These are phyloP conservation scores for Ophion ellenae DNA, from an alignment of 2,888 invertebrate genomes.

Conservation along the genomic window DNA sequence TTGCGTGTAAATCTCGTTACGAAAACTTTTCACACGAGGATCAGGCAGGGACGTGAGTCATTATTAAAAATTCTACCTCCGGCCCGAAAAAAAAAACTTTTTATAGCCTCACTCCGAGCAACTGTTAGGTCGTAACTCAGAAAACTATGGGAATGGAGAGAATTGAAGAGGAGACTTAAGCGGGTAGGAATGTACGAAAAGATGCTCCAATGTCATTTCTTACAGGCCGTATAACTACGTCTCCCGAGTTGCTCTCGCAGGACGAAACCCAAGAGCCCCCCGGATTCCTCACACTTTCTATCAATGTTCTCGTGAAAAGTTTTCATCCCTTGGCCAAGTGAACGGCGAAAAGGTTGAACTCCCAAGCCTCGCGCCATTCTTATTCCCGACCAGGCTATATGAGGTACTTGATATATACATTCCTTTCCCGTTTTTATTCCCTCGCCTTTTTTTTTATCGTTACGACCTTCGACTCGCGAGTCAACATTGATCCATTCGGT, in stretches of 20 bases:
- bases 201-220: slow-evolving; percentile 33
- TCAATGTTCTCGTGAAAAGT: slow-evolving; percentile 62
- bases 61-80: slow-evolving; percentile 31
- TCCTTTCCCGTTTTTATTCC: slow-evolving; percentile 22
- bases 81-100: not conserved
- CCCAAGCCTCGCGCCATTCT: slow-evolving; percentile 22
- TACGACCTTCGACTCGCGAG: slow-evolving; percentile 13
- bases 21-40: not conserved
- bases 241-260: slow-evolving; percentile 37
- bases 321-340: slow-evolving; percentile 41
- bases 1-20: not conserved
- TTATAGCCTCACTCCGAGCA: slow-evolving; percentile 20
- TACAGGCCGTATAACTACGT: slow-evolving; percentile 48
- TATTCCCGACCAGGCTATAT: not conserved
- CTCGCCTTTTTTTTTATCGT: slow-evolving; percentile 37
- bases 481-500: slow-evolving; percentile 49
- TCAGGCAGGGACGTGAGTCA: not conserved
- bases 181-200: slow-evolving; percentile 28
- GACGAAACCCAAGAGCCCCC: slow-evolving; percentile 13
- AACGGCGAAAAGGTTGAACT: slow-evolving; percentile 13
- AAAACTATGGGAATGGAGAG: slow-evolving; percentile 20
- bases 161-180: slow-evolving; percentile 27
- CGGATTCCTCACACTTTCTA: slow-evolving; percentile 58
- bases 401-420: slow-evolving; percentile 38
- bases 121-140: slow-evolving; percentile 46